These are phyloP conservation scores for Mesoligia furuncula DNA, from an alignment of 2,888 invertebrate genomes.

Conservation along the genomic window DNA sequence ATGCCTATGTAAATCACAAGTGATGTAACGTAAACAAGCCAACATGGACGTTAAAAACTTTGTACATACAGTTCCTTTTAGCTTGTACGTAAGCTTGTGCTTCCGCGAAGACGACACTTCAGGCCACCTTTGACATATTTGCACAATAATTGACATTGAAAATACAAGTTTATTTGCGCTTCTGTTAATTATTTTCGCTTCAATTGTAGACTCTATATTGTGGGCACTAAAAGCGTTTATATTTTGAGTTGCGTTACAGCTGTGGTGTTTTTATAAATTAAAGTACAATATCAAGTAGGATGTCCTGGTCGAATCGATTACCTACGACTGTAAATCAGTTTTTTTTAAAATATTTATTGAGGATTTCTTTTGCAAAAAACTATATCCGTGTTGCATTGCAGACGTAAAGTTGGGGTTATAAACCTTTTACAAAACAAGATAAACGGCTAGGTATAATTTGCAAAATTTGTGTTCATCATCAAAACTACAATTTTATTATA, in stretches of 20 bases:
- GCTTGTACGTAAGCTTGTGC: conserved; percentile 32
- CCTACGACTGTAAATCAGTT: neutral
- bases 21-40: conserved; percentile 4
- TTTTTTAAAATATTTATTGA: neutral
- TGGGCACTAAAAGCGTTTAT: conserved; percentile 23
- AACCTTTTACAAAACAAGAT: conserved; percentile 16
- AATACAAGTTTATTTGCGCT: conserved; percentile 49
- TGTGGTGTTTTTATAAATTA: conserved; percentile 37
- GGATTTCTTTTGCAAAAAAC: conserved; percentile 14
- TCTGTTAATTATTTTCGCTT: conserved; percentile 35
- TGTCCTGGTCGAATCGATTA: conserved; percentile 48
- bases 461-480: conserved; percentile 11
- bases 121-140: conserved; percentile 73
- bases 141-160: conserved; percentile 73
- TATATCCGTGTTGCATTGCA: conserved; percentile 29
- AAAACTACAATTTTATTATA: conserved; percentile 2
- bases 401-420: neutral
- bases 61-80: conserved; percentile 55
- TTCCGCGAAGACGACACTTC: conserved; percentile 68
- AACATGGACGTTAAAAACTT: conserved; percentile 26
- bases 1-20: conserved; percentile 44
- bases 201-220: conserved; percentile 42
- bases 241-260: neutral
- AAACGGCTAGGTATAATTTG: neutral
- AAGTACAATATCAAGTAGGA: conserved; percentile 44